Conservation (phyloP, 2,113 vertebrate species). For the Micronycteris hirsuta region DNA sequence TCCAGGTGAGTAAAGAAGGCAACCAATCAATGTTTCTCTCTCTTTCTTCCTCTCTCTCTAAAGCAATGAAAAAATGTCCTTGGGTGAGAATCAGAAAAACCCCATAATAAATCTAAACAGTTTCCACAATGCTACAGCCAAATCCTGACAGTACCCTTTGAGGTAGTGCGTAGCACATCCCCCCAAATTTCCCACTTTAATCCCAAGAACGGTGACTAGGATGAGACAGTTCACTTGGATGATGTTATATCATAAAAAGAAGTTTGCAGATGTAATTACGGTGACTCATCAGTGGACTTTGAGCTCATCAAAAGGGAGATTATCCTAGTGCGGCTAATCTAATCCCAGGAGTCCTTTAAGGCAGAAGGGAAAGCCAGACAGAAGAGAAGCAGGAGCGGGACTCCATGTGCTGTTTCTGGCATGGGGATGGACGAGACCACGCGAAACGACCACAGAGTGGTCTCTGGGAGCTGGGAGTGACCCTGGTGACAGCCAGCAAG, state of each 20-base stretch:
- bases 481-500: not conserved
- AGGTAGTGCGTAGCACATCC: rapidly evolving
- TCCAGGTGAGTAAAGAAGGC: too few relatives aligned
- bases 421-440: not conserved
- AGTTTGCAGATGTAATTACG: not conserved
- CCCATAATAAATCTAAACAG: not conserved
- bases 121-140: not conserved
- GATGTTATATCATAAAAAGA: not conserved
- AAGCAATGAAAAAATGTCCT: too few relatives aligned
- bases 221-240: too few relatives aligned
- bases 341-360: not conserved
- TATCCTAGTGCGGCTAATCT: not conserved
- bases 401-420: not conserved
- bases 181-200: not conserved
- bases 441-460: too few relatives aligned
- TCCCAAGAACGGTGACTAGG: not conserved
- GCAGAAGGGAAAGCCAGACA: not conserved
- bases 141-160: too few relatives aligned
- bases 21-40: too few relatives aligned
- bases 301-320: not conserved
- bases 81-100: too few relatives aligned
- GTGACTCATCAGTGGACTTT: not conserved
- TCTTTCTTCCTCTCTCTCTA: too few relatives aligned
- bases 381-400: not conserved
- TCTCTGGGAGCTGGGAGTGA: not conserved